Evolutionary conservation across 2,888 invertebrate genomes (phyloP), one percentile per base, ranked within the genome.

Genomic region (Belgica antarctica): DNA sequence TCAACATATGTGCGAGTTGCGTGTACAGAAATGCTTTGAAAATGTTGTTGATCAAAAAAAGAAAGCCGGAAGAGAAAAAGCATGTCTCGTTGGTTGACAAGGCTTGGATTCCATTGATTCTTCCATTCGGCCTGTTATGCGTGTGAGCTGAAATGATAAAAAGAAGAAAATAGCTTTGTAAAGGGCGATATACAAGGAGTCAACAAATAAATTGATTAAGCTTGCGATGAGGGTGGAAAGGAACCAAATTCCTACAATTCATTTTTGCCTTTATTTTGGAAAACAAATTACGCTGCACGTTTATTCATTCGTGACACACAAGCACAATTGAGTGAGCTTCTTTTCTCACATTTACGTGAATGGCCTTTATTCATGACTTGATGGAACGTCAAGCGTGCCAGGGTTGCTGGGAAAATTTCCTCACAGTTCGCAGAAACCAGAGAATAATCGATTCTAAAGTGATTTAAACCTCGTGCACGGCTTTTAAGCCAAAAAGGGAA

Each of bases 211-310:
- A 41, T 41, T 41, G 41, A 41, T 41, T 41, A 41, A 41, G 15
- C n/a, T n/a, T n/a, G n/a, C 41, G 15, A 41, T 7, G 41, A 4
- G 3, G 7, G 41, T n/a, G 34, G n/a, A n/a, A n/a, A n/a, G 15
- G 3, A 41, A 41, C 41, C 7, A 15, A 41, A 31, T 31, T 31
- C 34, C 41, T 4, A 7, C 41, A 7, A 12, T 41, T 41, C 52
- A 10, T 17, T 22, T 22, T 52, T 19, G 8, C 19, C 24, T 15
- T n/a, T 22, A 22, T 22, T 22, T 52, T 12, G 5, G 52, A 8
- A 52, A 52, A 52, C 59, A 27, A 59, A 59, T 59, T 59, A 59
- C 27, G 19, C 59, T 27, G 2, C 25, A 59, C 59, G 59, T 27
- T 59, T 27, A 59, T 59, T 59, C 27, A 59, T 12, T 19, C 59